Evolutionary conservation across 2,113 vertebrate genomes (phyloP), one percentile per base, ranked within the genome.

Genomic region (Procapra przewalskii): DNA sequence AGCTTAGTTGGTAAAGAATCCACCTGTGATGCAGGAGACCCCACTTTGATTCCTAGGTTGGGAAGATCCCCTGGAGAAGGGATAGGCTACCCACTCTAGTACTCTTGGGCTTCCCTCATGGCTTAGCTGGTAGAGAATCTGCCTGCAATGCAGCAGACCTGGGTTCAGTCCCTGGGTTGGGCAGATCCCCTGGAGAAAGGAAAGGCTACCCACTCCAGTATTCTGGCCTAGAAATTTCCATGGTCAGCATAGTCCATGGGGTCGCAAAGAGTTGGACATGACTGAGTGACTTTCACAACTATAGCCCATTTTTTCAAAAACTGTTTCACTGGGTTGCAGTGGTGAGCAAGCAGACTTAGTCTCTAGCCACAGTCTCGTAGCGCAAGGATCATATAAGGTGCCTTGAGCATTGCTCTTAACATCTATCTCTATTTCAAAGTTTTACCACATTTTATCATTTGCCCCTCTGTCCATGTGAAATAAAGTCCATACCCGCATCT

Each of bases 361-460:
- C 60, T 90, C 43, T 90, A 50, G 31, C 52, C 82, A 81, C 25
- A 75, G 43, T 15, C 75, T 50, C 29, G 80, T 59, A 86, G 23
- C 33, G 7, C 6, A 16, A 90, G 45, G 57, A 54, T 67, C 84
- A 36, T 25, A 50, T 54, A 64, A 27, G 27, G 43, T 81, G n/a
- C 87, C 79, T 81, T 62, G 48, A 75, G 31, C 75, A 77, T 36
- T 36, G 75, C 13, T 11, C 16, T 84, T 33, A 80, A 94, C 14
- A 10, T 83, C 84, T 54, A 88, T 81, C 95, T 97, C 92, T 12
- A 33, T 88, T 95, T 90, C 87, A 79, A 36, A 94, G 48, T 77
- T 85, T 97, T 43, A 60, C 29, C 40, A 29, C 36, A 21, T 21
- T 60, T 90, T 96, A 84, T 90, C 40, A 60, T 82, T 57, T 89